A percentile compares a stretch with the other conserved stretches of the same genome.
Evolutionary conservation across 2,888 invertebrate genomes (phyloP).

Genomic region (Lymantria dispar): DNA sequence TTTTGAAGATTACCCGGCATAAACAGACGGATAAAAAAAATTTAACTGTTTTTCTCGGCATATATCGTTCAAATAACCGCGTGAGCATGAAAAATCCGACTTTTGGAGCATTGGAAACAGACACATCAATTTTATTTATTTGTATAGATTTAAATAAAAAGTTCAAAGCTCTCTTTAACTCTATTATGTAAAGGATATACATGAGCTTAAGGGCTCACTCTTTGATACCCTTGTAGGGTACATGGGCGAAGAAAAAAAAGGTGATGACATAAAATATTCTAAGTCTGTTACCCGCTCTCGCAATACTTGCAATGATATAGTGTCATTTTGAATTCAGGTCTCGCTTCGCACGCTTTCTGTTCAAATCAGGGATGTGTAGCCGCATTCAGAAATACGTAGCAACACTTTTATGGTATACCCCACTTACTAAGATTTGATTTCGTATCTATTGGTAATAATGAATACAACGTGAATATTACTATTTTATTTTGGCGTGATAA

Average conservation of each 20-base stretch:
- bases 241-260: neutral
- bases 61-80: too few relatives aligned
- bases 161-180: neutral
- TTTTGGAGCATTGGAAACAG: too few relatives aligned
- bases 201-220: neutral
- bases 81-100: too few relatives aligned
- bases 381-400: neutral
- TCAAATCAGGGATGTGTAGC: slow-evolving; percentile 38
- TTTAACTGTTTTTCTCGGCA: too few relatives aligned
- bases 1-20: too few relatives aligned
- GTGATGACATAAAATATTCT: neutral
- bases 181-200: neutral
- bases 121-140: too few relatives aligned
- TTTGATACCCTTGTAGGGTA: neutral
- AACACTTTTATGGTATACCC: neutral
- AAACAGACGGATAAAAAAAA: too few relatives aligned
- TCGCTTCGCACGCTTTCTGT: slow-evolving; percentile 35
- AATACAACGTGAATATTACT: too few relatives aligned
- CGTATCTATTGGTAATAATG: too few relatives aligned
- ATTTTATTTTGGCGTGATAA: too few relatives aligned
- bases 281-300: slow-evolving; percentile 5
- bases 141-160: neutral
- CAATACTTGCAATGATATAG: slow-evolving; percentile 44
- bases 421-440: neutral
- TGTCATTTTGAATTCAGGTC: slow-evolving; percentile 51